These are phyloP conservation scores for Gallinago nigripennis DNA, from an alignment of 2,797 vertebrate species.

Conservation along the genomic window DNA sequence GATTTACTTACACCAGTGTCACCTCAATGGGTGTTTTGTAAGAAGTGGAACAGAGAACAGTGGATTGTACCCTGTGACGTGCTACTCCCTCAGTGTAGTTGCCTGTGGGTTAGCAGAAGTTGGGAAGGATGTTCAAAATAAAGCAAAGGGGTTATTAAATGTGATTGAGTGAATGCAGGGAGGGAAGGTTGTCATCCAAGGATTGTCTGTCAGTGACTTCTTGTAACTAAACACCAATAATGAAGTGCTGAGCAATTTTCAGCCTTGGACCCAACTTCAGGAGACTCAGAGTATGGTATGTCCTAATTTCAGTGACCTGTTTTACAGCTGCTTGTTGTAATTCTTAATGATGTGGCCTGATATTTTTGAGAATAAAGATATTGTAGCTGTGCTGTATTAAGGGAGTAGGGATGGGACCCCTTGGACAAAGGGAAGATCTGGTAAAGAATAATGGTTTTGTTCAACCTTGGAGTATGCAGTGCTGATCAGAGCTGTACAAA, in stretches of 20 bases:
- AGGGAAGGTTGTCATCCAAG: not conserved
- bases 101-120: not conserved
- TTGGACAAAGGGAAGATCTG: not conserved
- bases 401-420: not conserved
- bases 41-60: not conserved
- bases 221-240: not conserved
- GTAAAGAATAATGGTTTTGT: not conserved
- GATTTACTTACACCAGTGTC: not conserved
- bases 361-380: not conserved
- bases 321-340: not conserved
- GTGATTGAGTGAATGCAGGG: accelerated
- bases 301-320: not conserved
- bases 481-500: not conserved
- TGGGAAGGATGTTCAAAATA: not conserved
- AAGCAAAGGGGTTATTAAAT: not conserved
- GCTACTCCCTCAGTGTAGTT: not conserved
- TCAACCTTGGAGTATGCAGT: not conserved
- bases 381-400: not conserved
- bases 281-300: not conserved
- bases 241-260: not conserved
- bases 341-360: not conserved
- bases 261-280: not conserved
- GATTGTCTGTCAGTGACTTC: not conserved
- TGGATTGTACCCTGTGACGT: not conserved
- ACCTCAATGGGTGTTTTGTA: not conserved